phyloP scores from a whole-genome alignment of 2,113 vertebrate genomes.

The Spermophilus dauricus region DNA sequence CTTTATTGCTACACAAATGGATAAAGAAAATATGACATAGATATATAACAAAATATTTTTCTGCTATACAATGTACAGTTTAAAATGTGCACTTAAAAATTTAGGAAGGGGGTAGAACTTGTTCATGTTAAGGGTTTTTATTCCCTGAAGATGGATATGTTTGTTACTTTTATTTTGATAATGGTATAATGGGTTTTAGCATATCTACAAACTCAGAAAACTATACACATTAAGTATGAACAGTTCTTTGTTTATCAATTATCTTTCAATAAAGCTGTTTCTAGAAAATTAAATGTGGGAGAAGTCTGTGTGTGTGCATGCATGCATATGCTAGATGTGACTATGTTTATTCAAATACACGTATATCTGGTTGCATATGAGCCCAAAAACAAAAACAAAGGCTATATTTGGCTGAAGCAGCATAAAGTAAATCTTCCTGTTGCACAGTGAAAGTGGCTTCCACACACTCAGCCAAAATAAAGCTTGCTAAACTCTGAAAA shows the following conservation, averaged over 20 bases:
- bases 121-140: background rate
- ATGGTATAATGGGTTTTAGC: background rate
- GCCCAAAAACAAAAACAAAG: constrained; percentile 8
- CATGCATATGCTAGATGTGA: background rate
- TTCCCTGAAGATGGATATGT: background rate
- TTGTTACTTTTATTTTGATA: background rate
- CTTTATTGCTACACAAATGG: background rate
- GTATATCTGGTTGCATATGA: background rate
- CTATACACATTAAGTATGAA: background rate
- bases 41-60: background rate
- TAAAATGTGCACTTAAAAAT: background rate
- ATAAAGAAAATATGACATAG: background rate
- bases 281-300: background rate
- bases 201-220: background rate
- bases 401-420: background rate
- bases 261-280: background rate
- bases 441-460: constrained; percentile 46
- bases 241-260: background rate
- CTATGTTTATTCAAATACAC: constrained; percentile 15
- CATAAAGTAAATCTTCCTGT: constrained; percentile 57
- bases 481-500: constrained; percentile 68
- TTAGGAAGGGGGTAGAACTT: background rate
- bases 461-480: constrained; percentile 55
- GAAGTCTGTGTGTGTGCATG: background rate
- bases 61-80: background rate